A percentile compares a stretch with the other conserved stretches of the same genome.
phyloP scores from a whole-genome alignment of 2,888 invertebrate species.

The Erebia ligea region DNA sequence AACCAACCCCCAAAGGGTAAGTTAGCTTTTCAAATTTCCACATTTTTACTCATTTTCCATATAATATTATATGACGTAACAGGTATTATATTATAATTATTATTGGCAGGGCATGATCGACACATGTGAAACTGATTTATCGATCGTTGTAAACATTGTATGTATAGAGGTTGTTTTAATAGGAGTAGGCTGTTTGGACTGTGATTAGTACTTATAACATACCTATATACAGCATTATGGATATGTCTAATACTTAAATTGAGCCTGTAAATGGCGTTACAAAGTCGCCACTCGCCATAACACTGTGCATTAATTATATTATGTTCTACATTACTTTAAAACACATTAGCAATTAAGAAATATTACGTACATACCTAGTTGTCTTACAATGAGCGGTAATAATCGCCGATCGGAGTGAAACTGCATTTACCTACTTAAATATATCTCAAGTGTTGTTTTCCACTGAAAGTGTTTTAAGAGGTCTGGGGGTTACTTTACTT shows the following conservation, averaged over 20 bases:
- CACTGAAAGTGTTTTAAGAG: conserved; percentile 13
- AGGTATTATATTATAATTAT: conserved; percentile 10
- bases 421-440: conserved; percentile 1
- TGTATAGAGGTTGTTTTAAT: conserved; percentile 33
- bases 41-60: background rate
- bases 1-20: conserved; percentile 38
- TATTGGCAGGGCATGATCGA: conserved; percentile 30
- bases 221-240: background rate
- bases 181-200: conserved; percentile 31
- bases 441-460: conserved; percentile 9
- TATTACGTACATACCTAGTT: conserved; percentile 4
- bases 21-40: conserved; percentile 13
- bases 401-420: background rate
- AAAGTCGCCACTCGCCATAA: background rate
- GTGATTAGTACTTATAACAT: background rate
- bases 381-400: background rate
- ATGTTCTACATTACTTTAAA: conserved; percentile 4
- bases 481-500: background rate
- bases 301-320: background rate
- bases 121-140: conserved; percentile 27
- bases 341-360: conserved; percentile 17
- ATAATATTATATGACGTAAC: background rate
- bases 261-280: background rate
- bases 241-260: conserved; percentile 5
- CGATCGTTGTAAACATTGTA: conserved; percentile 31